phyloP scores from a whole-genome alignment of 64 coral and sea anemone genomes.

The Stichodactyla mertensii region DNA sequence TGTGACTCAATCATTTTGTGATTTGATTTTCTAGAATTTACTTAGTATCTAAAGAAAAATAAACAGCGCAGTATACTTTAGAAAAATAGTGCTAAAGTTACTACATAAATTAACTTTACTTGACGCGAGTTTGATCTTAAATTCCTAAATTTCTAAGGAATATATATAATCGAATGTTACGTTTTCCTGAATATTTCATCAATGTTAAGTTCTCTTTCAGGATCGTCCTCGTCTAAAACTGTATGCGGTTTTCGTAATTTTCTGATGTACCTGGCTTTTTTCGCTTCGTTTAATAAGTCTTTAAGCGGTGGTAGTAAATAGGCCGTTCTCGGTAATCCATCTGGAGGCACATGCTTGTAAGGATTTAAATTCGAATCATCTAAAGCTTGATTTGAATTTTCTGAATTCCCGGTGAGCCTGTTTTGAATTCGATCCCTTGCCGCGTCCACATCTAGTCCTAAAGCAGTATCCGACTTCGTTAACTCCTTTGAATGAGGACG shows the following conservation, averaged over 20 bases:
- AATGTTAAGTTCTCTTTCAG: conserved; percentile 81
- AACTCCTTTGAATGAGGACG: neutral
- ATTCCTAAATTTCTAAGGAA: conserved; percentile 2
- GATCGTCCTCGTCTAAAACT: conserved; percentile 61
- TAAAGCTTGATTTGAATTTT: neutral
- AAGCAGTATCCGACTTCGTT: neutral
- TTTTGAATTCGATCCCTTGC: conserved; percentile 70
- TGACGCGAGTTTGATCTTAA: neutral
- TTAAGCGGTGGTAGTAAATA: conserved; percentile 78
- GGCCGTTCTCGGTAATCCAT: conserved; percentile 74
- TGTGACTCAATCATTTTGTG: neutral
- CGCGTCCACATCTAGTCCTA: conserved; percentile 37
- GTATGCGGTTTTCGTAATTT: conserved; percentile 58
- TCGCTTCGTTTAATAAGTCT: conserved; percentile 77
- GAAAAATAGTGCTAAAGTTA: neutral
- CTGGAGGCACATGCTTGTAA: conserved; percentile 87
- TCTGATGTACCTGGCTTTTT: conserved; percentile 87
- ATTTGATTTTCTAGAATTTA: neutral
- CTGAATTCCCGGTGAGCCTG: conserved; percentile 29
- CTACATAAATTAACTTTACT: neutral
- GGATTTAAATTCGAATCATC: conserved; percentile 51
- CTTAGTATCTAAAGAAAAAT: neutral
- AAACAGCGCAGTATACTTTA: neutral
- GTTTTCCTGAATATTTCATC: conserved; percentile 95
- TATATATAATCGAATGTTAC: neutral